A percentile compares a stretch with the other conserved stretches of the same genome.
phyloP scores from a whole-genome alignment of 53 echinoderm and acorn worm species.

The Mesocentrotus franciscanus region DNA sequence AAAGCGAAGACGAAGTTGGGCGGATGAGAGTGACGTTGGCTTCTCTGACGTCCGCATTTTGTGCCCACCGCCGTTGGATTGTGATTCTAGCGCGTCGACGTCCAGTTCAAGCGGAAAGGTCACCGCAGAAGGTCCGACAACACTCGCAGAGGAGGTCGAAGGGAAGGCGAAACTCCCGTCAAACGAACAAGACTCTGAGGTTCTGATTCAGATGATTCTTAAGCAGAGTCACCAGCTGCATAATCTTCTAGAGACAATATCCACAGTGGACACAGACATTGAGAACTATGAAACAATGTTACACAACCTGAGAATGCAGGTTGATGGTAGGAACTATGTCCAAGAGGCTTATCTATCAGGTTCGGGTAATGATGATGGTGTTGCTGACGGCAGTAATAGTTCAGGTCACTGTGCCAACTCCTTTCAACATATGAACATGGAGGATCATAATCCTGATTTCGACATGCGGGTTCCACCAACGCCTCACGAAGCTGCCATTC shows the following conservation, averaged over 20 bases:
- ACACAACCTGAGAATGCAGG: slow-evolving; percentile 80
- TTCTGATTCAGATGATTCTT: slow-evolving; percentile 76
- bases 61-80: slow-evolving; percentile 56
- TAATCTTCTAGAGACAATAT: slow-evolving; percentile 78
- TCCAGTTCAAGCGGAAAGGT: slow-evolving; percentile 60
- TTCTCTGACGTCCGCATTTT: slow-evolving; percentile 59
- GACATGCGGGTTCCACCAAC: slow-evolving; percentile 28
- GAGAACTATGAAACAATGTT: slow-evolving; percentile 90
- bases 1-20: slow-evolving; percentile 63
- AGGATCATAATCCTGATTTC: background rate
- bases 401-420: background rate
- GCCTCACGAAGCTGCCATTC: slow-evolving; percentile 49
- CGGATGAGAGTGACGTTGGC: slow-evolving; percentile 63
- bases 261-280: slow-evolving; percentile 85
- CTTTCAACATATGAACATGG: background rate
- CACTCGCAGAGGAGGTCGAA: slow-evolving; percentile 61
- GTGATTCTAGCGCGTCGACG: slow-evolving; percentile 66
- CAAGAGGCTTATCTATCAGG: slow-evolving; percentile 89
- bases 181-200: slow-evolving; percentile 59
- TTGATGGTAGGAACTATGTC: slow-evolving; percentile 92
- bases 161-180: slow-evolving; percentile 62
- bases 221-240: slow-evolving; percentile 88
- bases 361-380: background rate
- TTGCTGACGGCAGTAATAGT: background rate
- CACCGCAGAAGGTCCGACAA: slow-evolving; percentile 73